phyloP scores from a whole-genome alignment of 2,888 invertebrate genomes.

The Caenorhabditis uteleia region DNA sequence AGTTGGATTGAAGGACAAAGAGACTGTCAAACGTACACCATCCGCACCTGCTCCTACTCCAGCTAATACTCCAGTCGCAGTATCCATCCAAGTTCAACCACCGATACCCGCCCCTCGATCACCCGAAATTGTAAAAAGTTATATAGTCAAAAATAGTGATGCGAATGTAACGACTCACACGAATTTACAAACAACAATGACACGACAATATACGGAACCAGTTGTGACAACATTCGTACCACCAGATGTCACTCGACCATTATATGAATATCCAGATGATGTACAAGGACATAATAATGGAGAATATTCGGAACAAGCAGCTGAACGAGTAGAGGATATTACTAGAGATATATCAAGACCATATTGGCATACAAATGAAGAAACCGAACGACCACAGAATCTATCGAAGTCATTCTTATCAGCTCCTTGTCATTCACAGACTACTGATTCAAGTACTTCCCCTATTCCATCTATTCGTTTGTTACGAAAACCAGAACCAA shows the following conservation, averaged over 20 bases:
- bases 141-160: conserved; percentile 15
- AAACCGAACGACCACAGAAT: not conserved
- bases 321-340: not conserved
- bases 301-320: not conserved
- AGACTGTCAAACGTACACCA: too few species aligned
- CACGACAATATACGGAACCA: conserved; percentile 15
- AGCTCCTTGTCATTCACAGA: not conserved
- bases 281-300: not conserved
- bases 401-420: not conserved
- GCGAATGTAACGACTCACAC: conserved; percentile 16
- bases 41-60: too few species aligned
- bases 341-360: not conserved
- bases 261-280: not conserved
- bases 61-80: too few species aligned
- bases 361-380: too few species aligned
- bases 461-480: conserved; percentile 42
- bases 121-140: conserved; percentile 1
- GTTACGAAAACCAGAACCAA: conserved; percentile 11
- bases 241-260: too few species aligned
- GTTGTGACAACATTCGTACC: too few species aligned
- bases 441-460: conserved; percentile 40
- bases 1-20: too few species aligned
- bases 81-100: too few species aligned
- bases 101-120: too few species aligned
- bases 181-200: conserved; percentile 20